Conservation (phyloP, 1,140 invertebrate genomes). For the Lordiphosa collinella region DNA sequence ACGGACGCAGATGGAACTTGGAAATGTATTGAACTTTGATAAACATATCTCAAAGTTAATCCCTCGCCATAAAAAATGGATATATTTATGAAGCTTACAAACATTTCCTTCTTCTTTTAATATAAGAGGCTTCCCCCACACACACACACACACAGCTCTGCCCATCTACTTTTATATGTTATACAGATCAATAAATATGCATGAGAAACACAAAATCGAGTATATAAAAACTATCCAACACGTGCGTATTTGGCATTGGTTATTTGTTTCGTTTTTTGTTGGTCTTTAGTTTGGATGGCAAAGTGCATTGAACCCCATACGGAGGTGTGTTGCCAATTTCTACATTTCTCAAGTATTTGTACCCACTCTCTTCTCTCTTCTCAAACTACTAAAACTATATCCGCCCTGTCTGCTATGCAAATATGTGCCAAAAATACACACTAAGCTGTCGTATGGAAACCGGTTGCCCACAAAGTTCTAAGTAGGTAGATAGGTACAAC, state of each 20-base stretch:
- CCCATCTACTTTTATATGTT: not conserved
- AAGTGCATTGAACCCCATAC: constrained; percentile 33
- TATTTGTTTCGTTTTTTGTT: not conserved
- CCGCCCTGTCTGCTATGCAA: constrained; percentile 48
- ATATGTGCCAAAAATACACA: constrained; percentile 42
- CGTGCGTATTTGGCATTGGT: not conserved
- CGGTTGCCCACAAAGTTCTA: constrained; percentile 7
- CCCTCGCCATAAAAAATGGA: no score
- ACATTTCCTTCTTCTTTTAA: no score
- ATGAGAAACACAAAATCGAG: constrained; percentile 3
- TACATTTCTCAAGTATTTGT: constrained; percentile 15
- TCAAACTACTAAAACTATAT: constrained; percentile 17
- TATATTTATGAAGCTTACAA: no score
- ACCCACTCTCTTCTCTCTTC: constrained; percentile 1
- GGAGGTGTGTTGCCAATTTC: not conserved
- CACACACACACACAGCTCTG: no score
- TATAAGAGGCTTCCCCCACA: no score
- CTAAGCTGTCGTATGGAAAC: constrained; percentile 28
- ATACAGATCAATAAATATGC: constrained; percentile 2
- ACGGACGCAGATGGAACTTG: no score
- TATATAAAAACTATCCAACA: constrained; percentile 37
- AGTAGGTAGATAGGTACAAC: constrained; percentile 16
- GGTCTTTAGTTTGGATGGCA: not conserved
- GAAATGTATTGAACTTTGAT: no score
- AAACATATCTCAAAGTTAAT: no score